Percentiles rank a stretch among this genome's conserved stretches.
These are phyloP conservation scores for Dreissena rostriformis DNA, from an alignment of 1,140 invertebrate genomes.

Conservation along the genomic window DNA sequence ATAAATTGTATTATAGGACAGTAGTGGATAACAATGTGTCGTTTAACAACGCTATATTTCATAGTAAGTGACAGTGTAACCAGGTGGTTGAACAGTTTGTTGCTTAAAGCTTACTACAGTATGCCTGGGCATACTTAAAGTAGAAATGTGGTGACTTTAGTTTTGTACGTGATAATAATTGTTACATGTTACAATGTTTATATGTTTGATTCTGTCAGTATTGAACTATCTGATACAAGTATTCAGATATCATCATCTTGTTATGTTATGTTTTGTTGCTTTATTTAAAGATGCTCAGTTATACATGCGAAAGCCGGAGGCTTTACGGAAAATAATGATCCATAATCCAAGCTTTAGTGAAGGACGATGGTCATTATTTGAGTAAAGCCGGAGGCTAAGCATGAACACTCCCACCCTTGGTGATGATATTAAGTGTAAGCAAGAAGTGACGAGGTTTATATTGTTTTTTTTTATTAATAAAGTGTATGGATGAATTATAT, in stretches of 20 bases:
- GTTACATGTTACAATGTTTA: background rate
- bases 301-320: background rate
- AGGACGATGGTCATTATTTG: constrained; percentile 32
- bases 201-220: background rate
- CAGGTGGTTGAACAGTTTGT: background rate
- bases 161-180: background rate
- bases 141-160: background rate
- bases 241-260: background rate
- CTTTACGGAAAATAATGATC: constrained; percentile 27
- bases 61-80: background rate
- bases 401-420: constrained; percentile 51
- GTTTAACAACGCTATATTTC: background rate
- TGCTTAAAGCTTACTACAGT: background rate
- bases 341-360: constrained; percentile 30
- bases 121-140: background rate
- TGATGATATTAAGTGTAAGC: background rate
- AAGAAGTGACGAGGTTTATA: no score
- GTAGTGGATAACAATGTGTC: constrained; percentile 2
- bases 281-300: constrained; percentile 13
- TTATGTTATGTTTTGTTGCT: background rate
- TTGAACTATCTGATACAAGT: background rate
- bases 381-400: constrained; percentile 11
- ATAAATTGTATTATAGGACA: constrained; percentile 15
- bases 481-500: no score
- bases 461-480: no score